phyloP scores from a whole-genome alignment of 2,888 invertebrate species.

The Pollenia angustigena region DNA sequence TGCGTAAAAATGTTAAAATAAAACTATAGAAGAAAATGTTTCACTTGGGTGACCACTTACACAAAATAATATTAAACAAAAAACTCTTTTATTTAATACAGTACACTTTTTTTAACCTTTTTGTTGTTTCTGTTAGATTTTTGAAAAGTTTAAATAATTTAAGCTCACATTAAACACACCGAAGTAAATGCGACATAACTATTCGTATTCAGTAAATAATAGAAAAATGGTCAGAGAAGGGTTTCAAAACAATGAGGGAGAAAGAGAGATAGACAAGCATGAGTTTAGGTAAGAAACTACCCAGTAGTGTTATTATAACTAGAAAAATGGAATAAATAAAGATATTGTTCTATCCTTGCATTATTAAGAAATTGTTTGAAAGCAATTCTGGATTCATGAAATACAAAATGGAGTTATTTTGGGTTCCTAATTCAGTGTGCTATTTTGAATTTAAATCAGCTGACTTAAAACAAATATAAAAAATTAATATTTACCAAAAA shows the following conservation, averaged over 20 bases:
- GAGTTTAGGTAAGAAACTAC: too few species aligned
- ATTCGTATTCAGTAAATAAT: background rate
- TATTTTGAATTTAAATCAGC: too few species aligned
- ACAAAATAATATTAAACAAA: conserved; percentile 34
- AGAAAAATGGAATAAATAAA: too few species aligned
- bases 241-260: background rate
- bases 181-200: conserved; percentile 39
- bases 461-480: too few species aligned
- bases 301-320: too few species aligned
- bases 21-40: conserved; percentile 77
- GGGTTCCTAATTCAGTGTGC: too few species aligned
- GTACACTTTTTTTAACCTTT: conserved; percentile 43
- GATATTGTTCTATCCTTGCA: too few species aligned
- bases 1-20: conserved; percentile 44
- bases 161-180: conserved; percentile 63
- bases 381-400: too few species aligned
- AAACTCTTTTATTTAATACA: conserved; percentile 11
- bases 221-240: background rate
- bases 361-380: too few species aligned
- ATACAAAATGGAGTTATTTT: too few species aligned
- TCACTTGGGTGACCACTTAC: conserved; percentile 79
- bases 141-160: conserved; percentile 55
- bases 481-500: too few species aligned
- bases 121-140: conserved; percentile 32
- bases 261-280: too few species aligned